Conservation (phyloP, 1,140 invertebrate species). For the Zaprionus camerounensis region DNA sequence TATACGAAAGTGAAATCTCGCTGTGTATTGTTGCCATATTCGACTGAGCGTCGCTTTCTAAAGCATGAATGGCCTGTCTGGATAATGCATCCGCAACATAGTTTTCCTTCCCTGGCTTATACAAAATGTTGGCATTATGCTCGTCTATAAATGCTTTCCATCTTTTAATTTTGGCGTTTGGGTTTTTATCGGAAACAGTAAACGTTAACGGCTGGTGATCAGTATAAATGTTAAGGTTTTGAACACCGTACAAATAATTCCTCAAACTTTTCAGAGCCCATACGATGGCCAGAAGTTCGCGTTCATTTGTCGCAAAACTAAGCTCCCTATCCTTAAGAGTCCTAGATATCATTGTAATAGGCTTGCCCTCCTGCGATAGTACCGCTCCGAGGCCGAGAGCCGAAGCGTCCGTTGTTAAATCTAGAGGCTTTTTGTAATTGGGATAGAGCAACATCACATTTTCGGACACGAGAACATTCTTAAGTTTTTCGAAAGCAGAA, state of each 20-base stretch:
- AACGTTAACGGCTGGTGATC: conserved; percentile 21
- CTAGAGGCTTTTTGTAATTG: neutral
- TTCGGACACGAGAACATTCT: too few relatives aligned
- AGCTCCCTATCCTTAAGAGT: conserved; percentile 1
- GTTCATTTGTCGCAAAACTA: conserved; percentile 5
- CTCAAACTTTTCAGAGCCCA: neutral
- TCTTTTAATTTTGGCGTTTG: too few relatives aligned
- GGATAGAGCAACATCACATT: too few relatives aligned
- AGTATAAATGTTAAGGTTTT: neutral
- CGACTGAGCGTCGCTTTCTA: neutral
- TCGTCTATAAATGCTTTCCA: too few relatives aligned
- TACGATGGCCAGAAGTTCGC: neutral
- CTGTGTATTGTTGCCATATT: neutral
- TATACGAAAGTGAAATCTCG: neutral
- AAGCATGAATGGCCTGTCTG: neutral
- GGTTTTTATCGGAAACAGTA: neutral
- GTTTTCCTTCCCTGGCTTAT: conserved; percentile 2
- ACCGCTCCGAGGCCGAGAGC: neutral
- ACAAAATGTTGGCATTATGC: too few relatives aligned
- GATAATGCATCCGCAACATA: neutral
- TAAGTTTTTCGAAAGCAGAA: too few relatives aligned
- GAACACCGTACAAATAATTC: neutral
- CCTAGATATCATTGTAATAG: conserved; percentile 17
- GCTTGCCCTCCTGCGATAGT: conserved; percentile 9
- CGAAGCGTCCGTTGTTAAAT: neutral